These are phyloP conservation scores for Thecophora atra DNA, from an alignment of 2,888 invertebrate species.

Conservation along the genomic window DNA sequence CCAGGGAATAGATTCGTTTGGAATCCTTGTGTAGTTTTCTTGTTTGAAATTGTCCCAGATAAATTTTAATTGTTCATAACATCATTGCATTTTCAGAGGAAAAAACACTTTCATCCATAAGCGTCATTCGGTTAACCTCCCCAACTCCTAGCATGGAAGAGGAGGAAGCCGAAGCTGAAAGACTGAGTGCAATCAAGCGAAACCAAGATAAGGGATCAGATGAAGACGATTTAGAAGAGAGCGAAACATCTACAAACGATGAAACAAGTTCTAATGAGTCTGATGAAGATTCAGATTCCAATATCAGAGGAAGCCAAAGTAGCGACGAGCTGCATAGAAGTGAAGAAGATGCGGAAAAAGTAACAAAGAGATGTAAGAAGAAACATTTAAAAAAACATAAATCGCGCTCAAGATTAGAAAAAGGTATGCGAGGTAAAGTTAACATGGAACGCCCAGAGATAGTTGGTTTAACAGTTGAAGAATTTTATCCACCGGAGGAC, in stretches of 20 bases:
- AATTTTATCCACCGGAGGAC: slow-evolving; percentile 70
- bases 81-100: slow-evolving; percentile 55
- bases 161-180: slow-evolving; percentile 58
- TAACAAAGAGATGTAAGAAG: slow-evolving; percentile 5
- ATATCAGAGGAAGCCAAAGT: slow-evolving; percentile 46
- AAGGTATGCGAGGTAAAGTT: slow-evolving; percentile 34
- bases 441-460: slow-evolving; percentile 66
- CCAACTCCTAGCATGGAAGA: slow-evolving; percentile 65
- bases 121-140: slow-evolving; percentile 70
- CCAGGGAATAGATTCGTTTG: too few relatives aligned
- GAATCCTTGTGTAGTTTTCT: too few relatives aligned
- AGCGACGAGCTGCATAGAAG: slow-evolving; percentile 46
- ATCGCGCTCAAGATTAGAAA: slow-evolving; percentile 13
- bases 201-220: slow-evolving; percentile 47
- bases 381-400: slow-evolving; percentile 34
- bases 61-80: too few relatives aligned
- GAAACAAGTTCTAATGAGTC: slow-evolving; percentile 38
- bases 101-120: slow-evolving; percentile 71
- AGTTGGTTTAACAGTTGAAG: slow-evolving; percentile 74
- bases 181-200: slow-evolving; percentile 45
- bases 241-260: slow-evolving; percentile 38
- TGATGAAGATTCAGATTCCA: slow-evolving; percentile 47
- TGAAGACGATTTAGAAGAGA: slow-evolving; percentile 15
- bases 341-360: slow-evolving; percentile 47
- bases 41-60: too few relatives aligned